phyloP scores from a whole-genome alignment of 2,797 vertebrate species.

The Chaunax sp. region DNA sequence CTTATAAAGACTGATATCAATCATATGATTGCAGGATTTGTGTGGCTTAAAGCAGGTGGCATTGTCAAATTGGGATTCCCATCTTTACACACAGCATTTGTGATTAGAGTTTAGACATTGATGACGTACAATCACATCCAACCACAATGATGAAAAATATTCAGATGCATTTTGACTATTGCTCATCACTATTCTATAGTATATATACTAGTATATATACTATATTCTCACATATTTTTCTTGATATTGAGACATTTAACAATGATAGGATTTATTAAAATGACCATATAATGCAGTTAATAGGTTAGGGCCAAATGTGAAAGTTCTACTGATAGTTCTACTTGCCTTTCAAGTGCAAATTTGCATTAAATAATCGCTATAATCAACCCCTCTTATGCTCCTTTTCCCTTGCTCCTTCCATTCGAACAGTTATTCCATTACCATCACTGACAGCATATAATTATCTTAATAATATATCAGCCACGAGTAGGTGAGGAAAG shows the following conservation, averaged over 20 bases:
- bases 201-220: too few species aligned
- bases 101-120: conserved; percentile 1
- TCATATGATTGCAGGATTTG: not conserved
- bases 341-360: conserved; percentile 6
- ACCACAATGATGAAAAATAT: not conserved
- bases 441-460: not conserved
- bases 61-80: not conserved
- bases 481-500: conserved; percentile 11
- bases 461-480: conserved; percentile 20
- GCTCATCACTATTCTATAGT: not conserved
- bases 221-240: too few species aligned
- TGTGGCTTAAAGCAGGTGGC: not conserved
- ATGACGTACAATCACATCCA: not conserved
- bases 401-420: not conserved
- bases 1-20: not conserved
- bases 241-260: not conserved
- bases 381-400: conserved; percentile 18
- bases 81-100: conserved; percentile 4
- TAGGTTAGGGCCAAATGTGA: conserved; percentile 9
- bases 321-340: conserved; percentile 1
- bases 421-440: not conserved
- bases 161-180: not conserved
- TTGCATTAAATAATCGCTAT: conserved; percentile 16
- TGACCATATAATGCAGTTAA: conserved; percentile 11
- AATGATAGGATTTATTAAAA: conserved; percentile 16